phyloP scores from a whole-genome alignment of 2,113 vertebrate genomes.

The Pluvianellus socialis region DNA sequence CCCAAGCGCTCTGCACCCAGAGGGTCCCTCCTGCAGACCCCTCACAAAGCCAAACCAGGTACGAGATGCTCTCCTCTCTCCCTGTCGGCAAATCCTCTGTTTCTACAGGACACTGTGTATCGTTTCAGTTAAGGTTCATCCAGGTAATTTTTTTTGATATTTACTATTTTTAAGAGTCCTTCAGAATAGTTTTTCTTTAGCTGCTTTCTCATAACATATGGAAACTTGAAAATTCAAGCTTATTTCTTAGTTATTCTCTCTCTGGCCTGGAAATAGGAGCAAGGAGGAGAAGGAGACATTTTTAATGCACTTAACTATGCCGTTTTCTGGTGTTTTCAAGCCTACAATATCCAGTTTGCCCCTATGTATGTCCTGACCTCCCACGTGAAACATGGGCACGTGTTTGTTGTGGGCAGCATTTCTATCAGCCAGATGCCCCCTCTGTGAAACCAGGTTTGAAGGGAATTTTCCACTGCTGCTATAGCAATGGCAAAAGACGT shows the following conservation, averaged over 20 bases:
- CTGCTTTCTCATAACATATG: not conserved
- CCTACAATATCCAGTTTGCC: not conserved
- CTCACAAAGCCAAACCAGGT: not conserved
- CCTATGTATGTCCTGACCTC: not conserved
- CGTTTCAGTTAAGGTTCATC: not conserved
- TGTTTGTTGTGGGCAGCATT: not conserved
- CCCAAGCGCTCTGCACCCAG: not conserved
- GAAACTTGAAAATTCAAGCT: not conserved
- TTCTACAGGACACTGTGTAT: not conserved
- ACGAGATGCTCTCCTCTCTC: not conserved
- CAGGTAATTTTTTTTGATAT: not conserved
- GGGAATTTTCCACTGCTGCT: not conserved
- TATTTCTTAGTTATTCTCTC: not conserved
- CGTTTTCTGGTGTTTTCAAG: not conserved
- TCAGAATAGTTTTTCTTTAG: not conserved
- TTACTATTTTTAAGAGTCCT: not conserved
- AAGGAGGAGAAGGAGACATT: not conserved
- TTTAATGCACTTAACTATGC: not conserved
- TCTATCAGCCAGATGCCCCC: too few relatives aligned
- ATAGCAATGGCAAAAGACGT: not conserved
- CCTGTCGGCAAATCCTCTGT: not conserved
- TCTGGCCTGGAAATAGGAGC: not conserved
- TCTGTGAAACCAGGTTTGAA: not conserved
- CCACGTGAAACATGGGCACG: not conserved
- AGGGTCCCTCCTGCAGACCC: not conserved